Conservation (phyloP, 2,113 vertebrate species). For the Talpa occidentalis region DNA sequence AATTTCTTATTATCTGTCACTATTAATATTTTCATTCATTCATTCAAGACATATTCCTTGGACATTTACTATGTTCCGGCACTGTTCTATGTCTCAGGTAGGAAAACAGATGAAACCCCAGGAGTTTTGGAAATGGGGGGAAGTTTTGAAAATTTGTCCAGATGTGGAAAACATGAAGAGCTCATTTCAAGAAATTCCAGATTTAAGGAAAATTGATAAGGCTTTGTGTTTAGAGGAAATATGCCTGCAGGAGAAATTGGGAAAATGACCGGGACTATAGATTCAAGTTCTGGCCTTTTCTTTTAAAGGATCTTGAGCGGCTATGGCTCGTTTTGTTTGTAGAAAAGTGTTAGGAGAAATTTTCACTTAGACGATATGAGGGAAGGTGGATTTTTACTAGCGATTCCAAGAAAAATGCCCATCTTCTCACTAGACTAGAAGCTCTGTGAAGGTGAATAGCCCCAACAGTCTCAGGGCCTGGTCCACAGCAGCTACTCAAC, state of each 20-base stretch:
- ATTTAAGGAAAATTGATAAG: background rate
- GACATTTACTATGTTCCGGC: background rate
- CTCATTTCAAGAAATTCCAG: slow-evolving; percentile 26
- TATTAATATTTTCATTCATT: background rate
- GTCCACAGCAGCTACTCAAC: background rate
- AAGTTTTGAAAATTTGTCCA: background rate
- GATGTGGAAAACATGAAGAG: slow-evolving; percentile 19
- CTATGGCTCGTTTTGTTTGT: background rate
- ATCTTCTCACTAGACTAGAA: background rate
- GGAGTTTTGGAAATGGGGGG: background rate
- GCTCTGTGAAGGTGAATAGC: background rate
- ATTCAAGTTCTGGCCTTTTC: background rate
- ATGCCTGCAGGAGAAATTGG: background rate
- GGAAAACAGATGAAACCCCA: background rate
- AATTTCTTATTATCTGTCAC: background rate
- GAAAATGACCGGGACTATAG: background rate
- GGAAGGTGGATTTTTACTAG: background rate
- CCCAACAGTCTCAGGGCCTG: background rate
- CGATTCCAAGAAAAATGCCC: background rate
- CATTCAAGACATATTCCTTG: background rate
- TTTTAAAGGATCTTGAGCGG: background rate
- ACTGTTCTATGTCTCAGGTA: background rate
- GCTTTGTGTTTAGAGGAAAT: background rate
- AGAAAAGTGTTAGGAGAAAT: slow-evolving; percentile 7
- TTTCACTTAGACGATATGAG: background rate